Evolutionary conservation across 1,140 invertebrate species (phyloP).

Genomic region (Musca vetustissima): DNA sequence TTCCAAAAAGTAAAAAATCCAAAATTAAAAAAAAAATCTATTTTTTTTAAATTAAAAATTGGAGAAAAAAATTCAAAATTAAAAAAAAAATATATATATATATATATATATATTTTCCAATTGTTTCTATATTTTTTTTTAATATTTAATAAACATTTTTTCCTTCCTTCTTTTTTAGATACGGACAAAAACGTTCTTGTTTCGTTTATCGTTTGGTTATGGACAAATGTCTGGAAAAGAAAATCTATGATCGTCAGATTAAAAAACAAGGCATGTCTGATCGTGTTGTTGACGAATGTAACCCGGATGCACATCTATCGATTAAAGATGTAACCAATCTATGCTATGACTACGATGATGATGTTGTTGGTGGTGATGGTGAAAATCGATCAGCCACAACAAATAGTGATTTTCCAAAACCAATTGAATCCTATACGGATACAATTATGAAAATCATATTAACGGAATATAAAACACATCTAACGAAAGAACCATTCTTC

Average conservation of each 20-base stretch:
- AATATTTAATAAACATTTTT: not conserved
- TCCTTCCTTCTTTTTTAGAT: constrained; percentile 57
- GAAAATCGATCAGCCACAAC: constrained; percentile 43
- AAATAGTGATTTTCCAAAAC: constrained; percentile 65
- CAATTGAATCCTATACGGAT: constrained; percentile 77
- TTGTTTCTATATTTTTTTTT: too few relatives aligned
- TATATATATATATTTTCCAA: too few relatives aligned
- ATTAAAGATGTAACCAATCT: constrained; percentile 93
- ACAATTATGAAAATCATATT: constrained; percentile 76
- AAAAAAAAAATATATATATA: too few relatives aligned
- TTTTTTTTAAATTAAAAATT: too few relatives aligned
- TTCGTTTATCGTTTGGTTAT: constrained; percentile 96
- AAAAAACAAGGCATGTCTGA: constrained; percentile 98
- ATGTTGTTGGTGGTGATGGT: too few relatives aligned
- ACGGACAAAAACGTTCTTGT: constrained; percentile 92
- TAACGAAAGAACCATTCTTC: constrained; percentile 91
- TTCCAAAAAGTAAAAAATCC: too few relatives aligned
- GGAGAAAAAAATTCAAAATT: too few relatives aligned
- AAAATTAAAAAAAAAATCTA: too few relatives aligned
- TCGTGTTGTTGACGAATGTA: constrained; percentile 95
- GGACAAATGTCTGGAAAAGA: constrained; percentile 95
- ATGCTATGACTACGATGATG: constrained; percentile 90
- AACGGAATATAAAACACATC: constrained; percentile 65
- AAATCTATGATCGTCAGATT: constrained; percentile 97
- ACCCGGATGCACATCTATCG: constrained; percentile 93